These are phyloP conservation scores for Hyposoter didymator DNA, from an alignment of 2,888 invertebrate genomes.

Conservation along the genomic window DNA sequence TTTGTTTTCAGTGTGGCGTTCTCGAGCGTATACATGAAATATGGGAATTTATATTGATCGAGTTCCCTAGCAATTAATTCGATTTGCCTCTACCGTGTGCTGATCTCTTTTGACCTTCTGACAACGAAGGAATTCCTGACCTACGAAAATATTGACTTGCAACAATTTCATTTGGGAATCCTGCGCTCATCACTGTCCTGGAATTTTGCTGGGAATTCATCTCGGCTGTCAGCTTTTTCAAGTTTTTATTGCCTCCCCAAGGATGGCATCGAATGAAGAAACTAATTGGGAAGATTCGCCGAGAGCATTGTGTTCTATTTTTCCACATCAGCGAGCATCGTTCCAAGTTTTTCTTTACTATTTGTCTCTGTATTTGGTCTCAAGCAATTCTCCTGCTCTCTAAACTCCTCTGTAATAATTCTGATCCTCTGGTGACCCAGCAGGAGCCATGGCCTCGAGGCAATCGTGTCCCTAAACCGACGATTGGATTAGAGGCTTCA, in stretches of 20 bases:
- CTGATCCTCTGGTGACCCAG: background rate
- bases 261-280: background rate
- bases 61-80: background rate
- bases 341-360: slow-evolving; percentile 10
- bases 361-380: slow-evolving; percentile 4
- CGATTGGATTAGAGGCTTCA: slow-evolving; percentile 20
- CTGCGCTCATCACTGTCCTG: background rate
- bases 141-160: background rate
- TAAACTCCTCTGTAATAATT: slow-evolving; percentile 18
- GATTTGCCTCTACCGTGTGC: no score
- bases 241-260: background rate
- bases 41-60: background rate
- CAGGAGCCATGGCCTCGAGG: slow-evolving; percentile 25
- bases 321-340: slow-evolving; percentile 1
- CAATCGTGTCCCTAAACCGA: slow-evolving; percentile 30
- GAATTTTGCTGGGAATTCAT: background rate
- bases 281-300: slow-evolving; percentile 20
- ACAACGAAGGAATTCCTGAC: background rate
- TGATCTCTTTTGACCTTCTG: no score
- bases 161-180: background rate
- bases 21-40: background rate
- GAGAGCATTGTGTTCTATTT: slow-evolving; percentile 28
- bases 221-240: background rate
- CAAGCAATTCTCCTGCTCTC: slow-evolving; percentile 7
- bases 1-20: no score